phyloP scores from a whole-genome alignment of 2,113 vertebrate genomes.

The Microtus ochrogaster region DNA sequence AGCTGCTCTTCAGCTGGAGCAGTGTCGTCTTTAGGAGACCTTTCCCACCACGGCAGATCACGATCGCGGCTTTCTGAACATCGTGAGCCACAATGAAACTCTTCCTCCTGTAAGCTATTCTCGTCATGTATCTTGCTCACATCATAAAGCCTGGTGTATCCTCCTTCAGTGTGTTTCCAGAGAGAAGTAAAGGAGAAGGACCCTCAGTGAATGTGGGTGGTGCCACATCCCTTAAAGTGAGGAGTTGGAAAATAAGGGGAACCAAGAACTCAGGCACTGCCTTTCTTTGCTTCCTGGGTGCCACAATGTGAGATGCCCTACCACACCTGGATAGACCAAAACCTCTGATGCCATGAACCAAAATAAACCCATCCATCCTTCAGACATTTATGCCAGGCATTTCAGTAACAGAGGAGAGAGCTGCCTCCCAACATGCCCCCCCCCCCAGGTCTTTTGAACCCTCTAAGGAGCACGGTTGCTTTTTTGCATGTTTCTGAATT shows the following conservation, averaged over 20 bases:
- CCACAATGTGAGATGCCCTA: not conserved
- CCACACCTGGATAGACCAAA: not conserved
- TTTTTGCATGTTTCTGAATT: not conserved
- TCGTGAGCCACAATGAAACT: not conserved
- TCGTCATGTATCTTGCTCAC: not conserved
- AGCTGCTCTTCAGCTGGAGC: not conserved
- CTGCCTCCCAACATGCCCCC: rapidly evolving
- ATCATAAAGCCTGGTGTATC: too few species aligned
- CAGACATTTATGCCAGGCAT: not conserved
- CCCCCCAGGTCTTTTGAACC: not conserved
- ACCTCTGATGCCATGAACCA: not conserved
- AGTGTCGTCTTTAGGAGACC: not conserved
- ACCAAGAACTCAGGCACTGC: not conserved
- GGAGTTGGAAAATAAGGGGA: not conserved
- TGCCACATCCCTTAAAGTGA: not conserved
- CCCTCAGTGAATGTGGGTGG: not conserved
- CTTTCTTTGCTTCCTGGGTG: not conserved
- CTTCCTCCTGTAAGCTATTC: not conserved
- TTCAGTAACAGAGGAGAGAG: not conserved
- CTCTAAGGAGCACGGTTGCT: not conserved
- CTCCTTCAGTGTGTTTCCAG: not conserved
- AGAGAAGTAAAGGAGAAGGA: not conserved
- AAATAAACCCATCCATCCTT: not conserved
- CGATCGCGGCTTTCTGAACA: rapidly evolving
- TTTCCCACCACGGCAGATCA: not conserved